Evolutionary conservation across 2,888 invertebrate genomes (phyloP), one percentile per base, ranked within the genome.

Genomic region (Eupithecia tripunctaria): DNA sequence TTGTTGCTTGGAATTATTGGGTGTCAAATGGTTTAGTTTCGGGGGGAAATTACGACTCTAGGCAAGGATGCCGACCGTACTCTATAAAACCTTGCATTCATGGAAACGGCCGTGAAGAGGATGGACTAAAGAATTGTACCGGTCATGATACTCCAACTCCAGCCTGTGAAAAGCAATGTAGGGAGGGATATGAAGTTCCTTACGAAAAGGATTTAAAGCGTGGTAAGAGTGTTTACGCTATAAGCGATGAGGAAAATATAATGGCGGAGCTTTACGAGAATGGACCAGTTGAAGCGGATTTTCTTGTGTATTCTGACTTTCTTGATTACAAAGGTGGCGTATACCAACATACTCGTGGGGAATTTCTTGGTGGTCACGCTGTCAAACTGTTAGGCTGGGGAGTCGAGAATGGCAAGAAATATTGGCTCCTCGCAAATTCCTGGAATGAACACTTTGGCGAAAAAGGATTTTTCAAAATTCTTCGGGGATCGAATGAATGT

Each of bases 401-500:
- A 47, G 95, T 95, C 0, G 96, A 97, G 72, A 93, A 95, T 63
- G 95, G 94, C 18, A 95, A 95, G 8, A 96, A 96, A 18, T 98
- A 97, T 86, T 98, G 98, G 98, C 92, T 97, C 15, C 95, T 97
- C 76, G 97, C 97, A 73, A 98, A 98, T 91, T 97, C 97, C 0
- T 98, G 97, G 97, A 97, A 98, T 89, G 95, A 95, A 0, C 98
- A 98, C 88, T 99, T 98, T 98, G 98, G 98, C 77, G 96, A 97
- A 86, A 95, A 94, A 84, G 97, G 97, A 2, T 97, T 94, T 87
- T 97, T 98, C 94, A 97, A 97, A 89, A 97, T 98, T 78, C 91
- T 97, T 27, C 95, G 98, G 73, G 98, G 98, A 3, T 87, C 92
- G 73, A 96, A 97, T 86, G 64, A 64, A 64, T 64, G 64, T 25